Conservation (phyloP, 2,888 invertebrate species). For the Lymantria dispar region DNA sequence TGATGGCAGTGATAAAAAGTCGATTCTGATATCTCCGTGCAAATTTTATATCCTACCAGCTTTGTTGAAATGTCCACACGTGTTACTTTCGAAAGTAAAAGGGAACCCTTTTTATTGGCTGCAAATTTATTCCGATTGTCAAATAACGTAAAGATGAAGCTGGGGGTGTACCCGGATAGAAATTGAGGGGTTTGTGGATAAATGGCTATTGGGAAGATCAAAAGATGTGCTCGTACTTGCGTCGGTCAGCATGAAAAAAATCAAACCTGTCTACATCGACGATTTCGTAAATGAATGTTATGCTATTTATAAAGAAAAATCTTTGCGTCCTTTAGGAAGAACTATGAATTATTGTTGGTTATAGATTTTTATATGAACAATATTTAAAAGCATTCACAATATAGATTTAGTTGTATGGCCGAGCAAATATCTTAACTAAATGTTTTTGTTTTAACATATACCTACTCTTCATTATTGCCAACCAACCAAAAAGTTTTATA, state of each 20-base stretch:
- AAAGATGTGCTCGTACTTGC: background rate
- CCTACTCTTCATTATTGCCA: no score
- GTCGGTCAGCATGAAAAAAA: slow-evolving; percentile 2
- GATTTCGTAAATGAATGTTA: background rate
- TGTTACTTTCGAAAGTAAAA: slow-evolving; percentile 13
- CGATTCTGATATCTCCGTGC: slow-evolving; percentile 14
- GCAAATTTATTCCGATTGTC: slow-evolving; percentile 16
- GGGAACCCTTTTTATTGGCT: slow-evolving; percentile 17
- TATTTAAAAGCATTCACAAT: no score
- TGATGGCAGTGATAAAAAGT: slow-evolving; percentile 11
- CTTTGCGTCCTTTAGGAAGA: no score
- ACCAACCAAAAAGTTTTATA: no score
- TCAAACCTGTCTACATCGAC: background rate
- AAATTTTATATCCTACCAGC: slow-evolving; percentile 9
- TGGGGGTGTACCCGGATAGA: slow-evolving; percentile 2
- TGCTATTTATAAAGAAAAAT: background rate
- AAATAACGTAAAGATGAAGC: slow-evolving; percentile 8
- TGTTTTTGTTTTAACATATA: no score
- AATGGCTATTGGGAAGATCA: slow-evolving; percentile 3
- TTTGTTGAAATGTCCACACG: slow-evolving; percentile 20
- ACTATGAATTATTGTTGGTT: no score
- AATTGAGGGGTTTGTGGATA: slow-evolving; percentile 3
- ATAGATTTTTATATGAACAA: no score
- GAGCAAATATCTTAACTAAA: no score
- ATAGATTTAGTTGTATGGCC: no score